phyloP scores from a whole-genome alignment of 2,113 vertebrate genomes.

The Ginglymostoma cirratum region DNA sequence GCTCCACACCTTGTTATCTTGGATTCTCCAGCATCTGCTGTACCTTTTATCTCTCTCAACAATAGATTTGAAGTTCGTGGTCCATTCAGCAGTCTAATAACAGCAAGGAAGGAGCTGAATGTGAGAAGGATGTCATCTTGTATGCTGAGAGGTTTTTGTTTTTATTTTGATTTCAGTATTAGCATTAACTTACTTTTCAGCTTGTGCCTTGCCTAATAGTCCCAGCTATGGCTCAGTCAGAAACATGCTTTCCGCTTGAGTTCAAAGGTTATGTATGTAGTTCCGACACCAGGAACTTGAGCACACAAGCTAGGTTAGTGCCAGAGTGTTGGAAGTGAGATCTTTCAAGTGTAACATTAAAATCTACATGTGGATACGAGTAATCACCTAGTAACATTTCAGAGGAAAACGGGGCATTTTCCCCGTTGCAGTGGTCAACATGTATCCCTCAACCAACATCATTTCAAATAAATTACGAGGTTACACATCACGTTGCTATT shows the following conservation, averaged over 20 bases:
- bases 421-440: not conserved
- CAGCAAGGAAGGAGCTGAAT: too few relatives aligned
- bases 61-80: too few relatives aligned
- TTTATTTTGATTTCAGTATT: not conserved
- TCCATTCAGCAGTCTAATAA: too few relatives aligned
- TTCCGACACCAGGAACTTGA: not conserved
- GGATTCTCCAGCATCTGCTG: too few relatives aligned
- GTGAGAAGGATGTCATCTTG: not conserved
- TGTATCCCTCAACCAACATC: not conserved
- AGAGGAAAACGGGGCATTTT: not conserved
- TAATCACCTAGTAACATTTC: not conserved
- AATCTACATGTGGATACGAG: not conserved
- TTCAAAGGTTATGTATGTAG: not conserved
- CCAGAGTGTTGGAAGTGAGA: not conserved
- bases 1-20: too few relatives aligned
- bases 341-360: not conserved
- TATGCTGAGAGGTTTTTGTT: not conserved
- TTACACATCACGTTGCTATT: not conserved
- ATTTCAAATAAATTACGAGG: not conserved
- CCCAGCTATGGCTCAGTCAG: not conserved
- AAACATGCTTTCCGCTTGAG: not conserved
- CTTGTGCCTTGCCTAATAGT: not conserved
- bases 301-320: not conserved
- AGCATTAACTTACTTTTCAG: not conserved
- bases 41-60: too few relatives aligned